Base-by-base conservation (phyloP, 1,140 invertebrate species). In the Neelides sp. region DNA sequence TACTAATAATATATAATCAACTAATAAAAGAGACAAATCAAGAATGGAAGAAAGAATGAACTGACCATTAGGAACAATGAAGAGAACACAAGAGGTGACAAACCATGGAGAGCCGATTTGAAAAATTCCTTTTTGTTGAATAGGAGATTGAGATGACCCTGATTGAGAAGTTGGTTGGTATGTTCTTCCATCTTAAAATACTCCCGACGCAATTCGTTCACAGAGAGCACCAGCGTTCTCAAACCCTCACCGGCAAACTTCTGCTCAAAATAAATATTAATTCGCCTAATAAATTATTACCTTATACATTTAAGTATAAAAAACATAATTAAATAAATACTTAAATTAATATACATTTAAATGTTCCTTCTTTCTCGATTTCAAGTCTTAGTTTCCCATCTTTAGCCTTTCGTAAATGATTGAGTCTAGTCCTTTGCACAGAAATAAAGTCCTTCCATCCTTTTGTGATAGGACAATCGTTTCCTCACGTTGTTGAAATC, bases 401-500 rank as follows among this genome's bases (percentile, higher is more conserved):
- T 82, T 82, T 63, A 97, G 73, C 62, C 90, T 78, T 69, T 94
- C 89, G 69, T 94, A 94, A 66, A 99, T 89, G 54, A 98, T 88
- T 69, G 90, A 95, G 73, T 99, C 95, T 41, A 94, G 94, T 56
- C 95, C 48, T 77, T 98, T 98, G 68, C 92, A 97, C 67, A 93
- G 94, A 54, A 98, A 75, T 63, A 80, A 76, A 58, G 98, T 79
- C 64, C 84, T 78, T 30, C 85, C 85, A 63, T 94, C 82, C 62
- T 77, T 81, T 64, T 83, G 76, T n/a, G n/a, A n/a, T n/a, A n/a
- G n/a, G 57, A 98, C 95, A 99, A 98, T 69, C 95, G 75, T 75
- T 98, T 98, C 52, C 95, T 75, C 57, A 95, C 85, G 73, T 98
- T 98, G 73, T 98, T 96, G 68, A 98, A 99, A 73, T 98, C 95